Base-by-base conservation (phyloP, 2,888 invertebrate genomes). In the Sturmia bella region DNA sequence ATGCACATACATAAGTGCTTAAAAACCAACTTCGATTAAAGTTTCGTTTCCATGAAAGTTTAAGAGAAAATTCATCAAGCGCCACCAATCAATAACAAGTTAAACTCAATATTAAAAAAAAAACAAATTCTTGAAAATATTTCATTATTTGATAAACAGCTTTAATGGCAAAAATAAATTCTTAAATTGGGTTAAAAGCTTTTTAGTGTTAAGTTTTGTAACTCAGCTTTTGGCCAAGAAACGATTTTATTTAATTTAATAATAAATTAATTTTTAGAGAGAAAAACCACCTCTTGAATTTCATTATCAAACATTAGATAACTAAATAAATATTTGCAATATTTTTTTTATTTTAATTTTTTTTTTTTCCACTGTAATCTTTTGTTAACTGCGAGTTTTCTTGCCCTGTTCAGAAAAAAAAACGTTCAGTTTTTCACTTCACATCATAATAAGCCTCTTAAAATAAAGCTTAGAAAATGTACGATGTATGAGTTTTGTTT, bases 181-280 rank as follows among this genome's bases (percentile, higher is more conserved):
- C 0, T 24, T 27, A 69, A 82, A 70, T 77, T 70, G 41, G 82
- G 82, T 82, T 82, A 82, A 82, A 82, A 82, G 82, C 82, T 54
- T 76, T 76, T 75, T 61, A 15, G 66, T 78, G 82, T 82, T 68
- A 9, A n/a, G 17, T 63, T 56, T 39, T 9, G n/a, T 2, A 19
- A 1, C 2, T 2, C 0, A 13, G 2, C 0, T 39, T 24, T 21
- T 52, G 3, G 17, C 24, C 41, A 17, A 27, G 27, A 27, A 15
- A 4, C 12, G 5, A 32, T n/a, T 1, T 15, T 45, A 61, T 24
- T 52, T 43, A 52, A 37, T 56, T 54, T 6, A 15, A 52, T 43
- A 39, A 50, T 37, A 41, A 64, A 64, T 74, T 27, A 32, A 64
- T 74, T 17, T 39, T 9, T 24, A 32, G 15, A 21, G n/a, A 2